Percentiles rank a stretch among this genome's conserved stretches.
These are phyloP conservation scores for Pecten maximus DNA, from an alignment of 2,888 invertebrate genomes.

Conservation along the genomic window DNA sequence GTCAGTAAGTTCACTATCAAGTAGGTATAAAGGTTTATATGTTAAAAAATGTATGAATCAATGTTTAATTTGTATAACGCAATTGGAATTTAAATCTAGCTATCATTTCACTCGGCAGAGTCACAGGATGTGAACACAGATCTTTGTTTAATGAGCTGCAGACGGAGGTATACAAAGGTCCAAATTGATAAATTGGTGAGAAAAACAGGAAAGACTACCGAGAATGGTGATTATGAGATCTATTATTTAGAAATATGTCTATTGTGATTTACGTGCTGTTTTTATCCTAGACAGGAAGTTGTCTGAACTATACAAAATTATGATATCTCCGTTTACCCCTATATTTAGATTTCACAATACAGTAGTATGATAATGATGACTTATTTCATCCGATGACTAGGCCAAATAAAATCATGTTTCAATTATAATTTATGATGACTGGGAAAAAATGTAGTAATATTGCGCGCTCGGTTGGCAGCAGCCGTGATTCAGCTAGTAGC, in stretches of 20 bases:
- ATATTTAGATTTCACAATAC: neutral
- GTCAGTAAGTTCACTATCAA: neutral
- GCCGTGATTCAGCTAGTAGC: too few species aligned
- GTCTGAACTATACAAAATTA: neutral
- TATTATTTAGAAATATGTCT: neutral
- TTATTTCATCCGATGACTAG: neutral
- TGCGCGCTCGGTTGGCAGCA: too few species aligned
- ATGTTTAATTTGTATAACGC: neutral
- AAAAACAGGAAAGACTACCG: neutral
- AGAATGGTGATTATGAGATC: slow-evolving; percentile 1
- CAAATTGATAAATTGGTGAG: neutral
- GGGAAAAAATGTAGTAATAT: too few species aligned
- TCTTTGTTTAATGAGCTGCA: neutral
- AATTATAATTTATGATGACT: too few species aligned
- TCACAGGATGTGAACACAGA: neutral
- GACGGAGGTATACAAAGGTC: neutral
- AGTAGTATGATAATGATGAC: neutral
- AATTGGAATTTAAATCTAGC: neutral
- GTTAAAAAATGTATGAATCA: neutral
- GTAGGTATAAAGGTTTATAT: too few species aligned
- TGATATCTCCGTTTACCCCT: neutral
- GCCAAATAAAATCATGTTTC: neutral
- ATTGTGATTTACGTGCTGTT: neutral
- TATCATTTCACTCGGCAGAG: neutral
- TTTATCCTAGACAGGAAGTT: neutral